Evolutionary conservation across 2,113 vertebrate species (phyloP).

Genomic region (Callorhinus ursinus): DNA sequence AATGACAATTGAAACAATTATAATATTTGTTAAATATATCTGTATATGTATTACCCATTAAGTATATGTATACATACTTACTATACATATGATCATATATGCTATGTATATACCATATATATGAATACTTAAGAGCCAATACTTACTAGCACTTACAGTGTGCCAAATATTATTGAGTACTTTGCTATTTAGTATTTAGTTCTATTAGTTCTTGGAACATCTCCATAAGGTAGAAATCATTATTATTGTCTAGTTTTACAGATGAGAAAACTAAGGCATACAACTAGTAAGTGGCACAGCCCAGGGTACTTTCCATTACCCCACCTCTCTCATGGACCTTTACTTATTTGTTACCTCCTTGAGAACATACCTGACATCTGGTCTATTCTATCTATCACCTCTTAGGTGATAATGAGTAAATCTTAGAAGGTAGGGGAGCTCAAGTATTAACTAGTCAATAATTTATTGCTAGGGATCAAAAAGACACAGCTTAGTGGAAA

Average conservation of each 20-base stretch:
- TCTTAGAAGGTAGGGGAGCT: neutral
- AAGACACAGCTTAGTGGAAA: neutral
- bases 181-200: conserved; percentile 31
- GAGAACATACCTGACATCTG: neutral
- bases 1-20: conserved; percentile 5
- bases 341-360: neutral
- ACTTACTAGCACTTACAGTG: neutral
- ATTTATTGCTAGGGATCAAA: conserved; percentile 13
- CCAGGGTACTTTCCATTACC: neutral
- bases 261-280: conserved; percentile 19
- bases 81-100: neutral
- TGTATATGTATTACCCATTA: neutral
- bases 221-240: neutral
- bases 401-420: neutral
- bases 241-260: neutral
- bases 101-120: neutral
- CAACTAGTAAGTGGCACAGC: neutral
- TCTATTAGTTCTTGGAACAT: neutral
- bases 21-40: conserved; percentile 21
- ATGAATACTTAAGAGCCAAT: neutral
- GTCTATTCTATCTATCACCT: neutral
- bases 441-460: neutral
- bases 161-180: conserved; percentile 12
- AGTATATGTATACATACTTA: neutral
- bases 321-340: neutral